These are phyloP conservation scores for Aeoliscus strigatus DNA, from an alignment of 2,797 vertebrate species.

Conservation along the genomic window DNA sequence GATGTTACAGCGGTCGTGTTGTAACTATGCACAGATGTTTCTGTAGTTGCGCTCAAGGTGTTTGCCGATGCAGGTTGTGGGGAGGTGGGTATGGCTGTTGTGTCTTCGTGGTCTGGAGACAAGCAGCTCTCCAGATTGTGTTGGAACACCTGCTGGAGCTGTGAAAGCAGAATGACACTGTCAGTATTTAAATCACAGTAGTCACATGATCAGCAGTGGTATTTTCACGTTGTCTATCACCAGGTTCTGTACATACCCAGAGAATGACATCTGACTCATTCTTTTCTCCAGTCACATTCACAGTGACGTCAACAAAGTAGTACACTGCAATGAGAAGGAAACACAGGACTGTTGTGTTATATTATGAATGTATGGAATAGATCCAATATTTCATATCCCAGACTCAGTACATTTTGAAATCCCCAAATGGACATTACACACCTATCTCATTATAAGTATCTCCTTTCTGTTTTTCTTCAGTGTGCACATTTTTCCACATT, in stretches of 20 bases:
- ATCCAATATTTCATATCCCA: no score
- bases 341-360: not conserved
- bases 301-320: constrained; percentile 54
- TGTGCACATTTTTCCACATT: no score
- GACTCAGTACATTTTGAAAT: no score
- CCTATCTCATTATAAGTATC: no score
- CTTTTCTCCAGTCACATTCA: constrained; percentile 29
- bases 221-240: not conserved
- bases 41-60: constrained; percentile 3
- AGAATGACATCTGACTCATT: constrained; percentile 28
- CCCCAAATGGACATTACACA: no score
- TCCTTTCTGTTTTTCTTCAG: no score
- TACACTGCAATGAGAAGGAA: constrained; percentile 17
- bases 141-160: constrained; percentile 50
- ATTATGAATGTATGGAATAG: no score
- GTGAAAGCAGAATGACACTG: constrained; percentile 9
- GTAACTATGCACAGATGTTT: not conserved
- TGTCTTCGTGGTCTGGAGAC: not conserved
- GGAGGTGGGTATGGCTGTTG: constrained; percentile 5
- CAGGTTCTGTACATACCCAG: constrained; percentile 50
- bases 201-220: not conserved
- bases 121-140: constrained; percentile 28
- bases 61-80: constrained; percentile 7
- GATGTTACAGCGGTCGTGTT: no score
- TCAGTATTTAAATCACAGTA: constrained; percentile 1